Percentiles rank a stretch among this genome's conserved stretches.
Conservation (phyloP, 2,113 vertebrate genomes). For the Pedionomus torquatus region DNA sequence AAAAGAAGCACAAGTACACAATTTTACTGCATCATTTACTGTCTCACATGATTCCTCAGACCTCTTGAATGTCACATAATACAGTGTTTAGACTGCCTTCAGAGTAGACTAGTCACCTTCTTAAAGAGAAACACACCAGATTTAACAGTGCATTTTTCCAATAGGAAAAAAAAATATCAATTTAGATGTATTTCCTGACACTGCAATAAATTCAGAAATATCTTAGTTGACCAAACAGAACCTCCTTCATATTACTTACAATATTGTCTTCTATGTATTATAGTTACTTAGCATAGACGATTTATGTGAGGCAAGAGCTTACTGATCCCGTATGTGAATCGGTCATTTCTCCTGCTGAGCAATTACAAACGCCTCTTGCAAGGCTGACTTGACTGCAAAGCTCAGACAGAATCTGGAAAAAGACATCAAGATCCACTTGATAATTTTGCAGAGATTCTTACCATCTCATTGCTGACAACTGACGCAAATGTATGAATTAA, state of each 20-base stretch:
- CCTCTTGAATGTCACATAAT: not conserved
- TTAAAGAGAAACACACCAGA: not conserved
- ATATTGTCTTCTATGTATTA: not conserved
- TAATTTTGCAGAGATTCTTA: slow-evolving; percentile 10
- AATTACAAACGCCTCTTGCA: not conserved
- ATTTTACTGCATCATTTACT: slow-evolving; percentile 52
- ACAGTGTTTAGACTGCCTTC: not conserved
- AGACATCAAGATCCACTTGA: not conserved
- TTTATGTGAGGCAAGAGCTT: not conserved
- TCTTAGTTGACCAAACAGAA: not conserved
- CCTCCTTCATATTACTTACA: not conserved
- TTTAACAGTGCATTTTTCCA: not conserved
- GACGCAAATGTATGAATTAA: not conserved
- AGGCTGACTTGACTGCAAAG: not conserved
- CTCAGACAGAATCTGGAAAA: not conserved
- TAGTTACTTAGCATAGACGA: not conserved
- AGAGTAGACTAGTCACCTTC: not conserved
- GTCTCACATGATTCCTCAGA: not conserved
- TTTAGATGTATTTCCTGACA: not conserved
- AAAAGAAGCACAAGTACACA: not conserved
- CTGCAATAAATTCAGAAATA: not conserved
- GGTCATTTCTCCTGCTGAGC: not conserved
- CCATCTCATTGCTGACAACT: not conserved
- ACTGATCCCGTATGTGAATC: not conserved
- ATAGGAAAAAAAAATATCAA: not conserved